Base-by-base conservation (phyloP, 2,888 invertebrate species). In the Halictus quadricinctus region DNA sequence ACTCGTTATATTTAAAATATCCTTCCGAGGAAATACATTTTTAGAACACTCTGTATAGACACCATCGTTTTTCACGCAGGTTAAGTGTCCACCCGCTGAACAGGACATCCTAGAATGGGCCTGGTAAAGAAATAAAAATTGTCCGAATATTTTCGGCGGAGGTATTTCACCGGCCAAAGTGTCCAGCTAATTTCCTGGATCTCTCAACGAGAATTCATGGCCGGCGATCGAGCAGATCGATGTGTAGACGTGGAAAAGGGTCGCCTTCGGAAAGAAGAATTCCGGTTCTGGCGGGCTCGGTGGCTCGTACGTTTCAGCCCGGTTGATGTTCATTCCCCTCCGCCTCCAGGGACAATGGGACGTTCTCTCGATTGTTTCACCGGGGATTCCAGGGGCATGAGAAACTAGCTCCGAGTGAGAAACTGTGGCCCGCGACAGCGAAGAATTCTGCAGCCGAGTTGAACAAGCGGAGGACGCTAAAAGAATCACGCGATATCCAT, bases 321-420 rank as follows among this genome's bases (percentile, higher is more conserved):
- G 76, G 78, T 84, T 86, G 84, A 72, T 84, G 80, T 79, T 80
- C 84, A 82, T 86, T 82, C 81, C 85, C 74, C 60, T 80, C 80
- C 80, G 76, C 90, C 88, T 80, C 89, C 36, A 25, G 88, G 76
- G 88, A 90, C 87, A 80, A 85, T 82, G 87, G 83, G 86, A 87
- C 89, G 91, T 90, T 89, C 91, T 89, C 92, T 92, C 92, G 89
- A 93, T 93, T 93, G 93, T 89, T 89, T 88, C 88, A 81, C 84
- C 83, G 80, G 83, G 82, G 87, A 89, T 88, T 89, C 88, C 87
- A 83, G 87, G 64, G 87, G 85, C 89, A 90, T 80, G 89, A 88
- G 90, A 82, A 90, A 89, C 89, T 88, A 77, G 84, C 84, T 83
- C 46, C 36, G 79, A 79, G 77, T 76, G 76, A 80, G 77, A 88